Conservation (phyloP, 1,140 invertebrate species). For the Physella acuta region DNA sequence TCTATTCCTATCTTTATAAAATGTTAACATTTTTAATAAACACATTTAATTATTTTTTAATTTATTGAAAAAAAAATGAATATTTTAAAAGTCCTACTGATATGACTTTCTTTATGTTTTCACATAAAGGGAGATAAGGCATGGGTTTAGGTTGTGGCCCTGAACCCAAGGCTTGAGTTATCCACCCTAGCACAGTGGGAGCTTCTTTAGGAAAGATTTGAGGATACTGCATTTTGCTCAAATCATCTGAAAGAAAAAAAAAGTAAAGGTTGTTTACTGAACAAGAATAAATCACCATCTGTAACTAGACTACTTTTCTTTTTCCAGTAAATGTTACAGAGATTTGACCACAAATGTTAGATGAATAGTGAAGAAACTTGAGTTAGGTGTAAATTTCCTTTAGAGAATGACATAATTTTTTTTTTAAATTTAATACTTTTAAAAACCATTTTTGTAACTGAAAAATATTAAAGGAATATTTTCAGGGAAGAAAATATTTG, state of each 20-base stretch:
- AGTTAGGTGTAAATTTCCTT: too few relatives aligned
- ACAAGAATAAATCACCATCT: too few relatives aligned
- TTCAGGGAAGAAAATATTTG: too few relatives aligned
- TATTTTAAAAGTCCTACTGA: slow-evolving; percentile 66
- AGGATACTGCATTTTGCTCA: slow-evolving; percentile 68
- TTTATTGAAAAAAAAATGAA: too few relatives aligned
- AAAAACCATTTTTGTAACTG: too few relatives aligned
- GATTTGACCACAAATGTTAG: too few relatives aligned
- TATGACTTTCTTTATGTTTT: slow-evolving; percentile 72
- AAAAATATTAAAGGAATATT: too few relatives aligned
- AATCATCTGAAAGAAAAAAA: slow-evolving; percentile 53
- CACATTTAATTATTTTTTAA: neutral
- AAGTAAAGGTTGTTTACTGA: neutral
- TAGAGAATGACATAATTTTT: too few relatives aligned
- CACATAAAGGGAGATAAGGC: slow-evolving; percentile 71
- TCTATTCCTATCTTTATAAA: too few relatives aligned
- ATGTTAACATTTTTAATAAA: neutral
- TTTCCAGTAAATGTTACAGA: neutral
- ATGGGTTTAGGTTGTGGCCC: slow-evolving; percentile 63
- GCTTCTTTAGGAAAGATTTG: slow-evolving; percentile 67
- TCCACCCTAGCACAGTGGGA: slow-evolving; percentile 71
- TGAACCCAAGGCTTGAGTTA: slow-evolving; percentile 68
- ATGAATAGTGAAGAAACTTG: too few relatives aligned
- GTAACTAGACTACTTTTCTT: too few relatives aligned
- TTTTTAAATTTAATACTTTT: too few relatives aligned